Percentiles rank a stretch among this genome's conserved stretches.
Evolutionary conservation across 2,888 invertebrate species (phyloP).

Genomic region (Drosophila barbarae): DNA sequence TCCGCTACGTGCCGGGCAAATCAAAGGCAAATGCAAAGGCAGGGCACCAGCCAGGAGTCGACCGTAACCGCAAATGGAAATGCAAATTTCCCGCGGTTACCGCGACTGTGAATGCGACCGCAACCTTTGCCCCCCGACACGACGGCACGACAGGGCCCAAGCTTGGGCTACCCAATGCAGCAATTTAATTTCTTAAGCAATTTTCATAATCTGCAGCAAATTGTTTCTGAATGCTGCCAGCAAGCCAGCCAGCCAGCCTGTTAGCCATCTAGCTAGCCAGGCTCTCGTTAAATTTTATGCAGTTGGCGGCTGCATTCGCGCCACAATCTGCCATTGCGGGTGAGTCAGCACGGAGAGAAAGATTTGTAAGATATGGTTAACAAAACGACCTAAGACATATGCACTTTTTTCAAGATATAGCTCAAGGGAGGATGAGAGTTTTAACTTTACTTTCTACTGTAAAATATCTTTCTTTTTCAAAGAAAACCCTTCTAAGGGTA

Average conservation of each 20-base stretch:
- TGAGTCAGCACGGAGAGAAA: constrained; percentile 3
- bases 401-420: background rate
- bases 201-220: constrained; percentile 77
- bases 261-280: constrained; percentile 42
- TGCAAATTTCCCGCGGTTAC: constrained; percentile 67
- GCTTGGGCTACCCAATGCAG: constrained; percentile 58
- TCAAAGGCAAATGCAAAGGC: constrained; percentile 54
- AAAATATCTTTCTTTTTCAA: too few relatives aligned
- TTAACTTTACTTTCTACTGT: background rate
- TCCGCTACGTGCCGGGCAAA: constrained; percentile 66
- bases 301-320: constrained; percentile 60
- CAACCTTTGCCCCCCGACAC: constrained; percentile 28
- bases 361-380: background rate
- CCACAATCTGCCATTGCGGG: constrained; percentile 43
- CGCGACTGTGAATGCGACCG: constrained; percentile 52
- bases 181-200: constrained; percentile 77
- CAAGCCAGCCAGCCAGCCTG: constrained; percentile 45
- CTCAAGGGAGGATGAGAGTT: background rate
- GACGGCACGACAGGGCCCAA: background rate
- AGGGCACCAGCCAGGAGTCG: constrained; percentile 22
- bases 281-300: constrained; percentile 69
- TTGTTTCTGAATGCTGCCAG: constrained; percentile 74
- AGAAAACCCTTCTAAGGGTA: background rate
- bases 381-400: background rate
- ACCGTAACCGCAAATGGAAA: constrained; percentile 68